Evolutionary conservation across 2,113 vertebrate species (phyloP), one percentile per base, ranked within the genome.

Genomic region (Neolamprologus kungweensis): DNA sequence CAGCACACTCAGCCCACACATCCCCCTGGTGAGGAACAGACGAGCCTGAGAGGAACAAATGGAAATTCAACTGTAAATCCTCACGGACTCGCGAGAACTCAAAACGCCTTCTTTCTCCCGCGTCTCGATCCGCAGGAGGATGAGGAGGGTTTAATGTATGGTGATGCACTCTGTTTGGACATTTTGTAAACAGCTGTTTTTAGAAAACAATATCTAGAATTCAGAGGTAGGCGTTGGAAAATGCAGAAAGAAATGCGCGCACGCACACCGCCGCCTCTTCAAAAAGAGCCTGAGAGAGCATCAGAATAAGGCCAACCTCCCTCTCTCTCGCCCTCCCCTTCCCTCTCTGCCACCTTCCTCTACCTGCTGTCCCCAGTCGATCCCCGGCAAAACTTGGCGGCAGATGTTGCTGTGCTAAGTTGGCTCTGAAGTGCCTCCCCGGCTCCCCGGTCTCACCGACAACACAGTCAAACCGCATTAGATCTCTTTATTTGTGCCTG

Each of bases 351-450:
- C 95, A 96, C 95, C 97, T 95, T 93, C 89, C 94, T 96, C 97
- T 97, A 97, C 97, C 97, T 98, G 97, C 97, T 97, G 96, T 98
- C 97, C 97, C 97, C 95, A 87, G 96, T 96, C 96, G 96, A 96
- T 97, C 96, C 92, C 96, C 85, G 92, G 91, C 60, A 63, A 96
- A 98, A 98, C 97, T 96, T 94, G 95, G 97, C 93, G 97, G 97
- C 98, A 99, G 98, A 98, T 99, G 98, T 97, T 97, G 94, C 95
- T 9, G 94, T 84, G 86, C 91, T 93, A 96, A 97, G 96, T 97
- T 97, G 97, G 97, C 97, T 99, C 97, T 98, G 98, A 98, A 98
- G 98, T 98, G 97, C 96, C 96, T 97, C 96, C 96, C 93, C 82
- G 85, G 89, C 92, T 96, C 97, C 97, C 97, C 91, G 87, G 31